Base-by-base conservation (phyloP, 2,797 vertebrate species). In the Lacerta bilineata region DNA sequence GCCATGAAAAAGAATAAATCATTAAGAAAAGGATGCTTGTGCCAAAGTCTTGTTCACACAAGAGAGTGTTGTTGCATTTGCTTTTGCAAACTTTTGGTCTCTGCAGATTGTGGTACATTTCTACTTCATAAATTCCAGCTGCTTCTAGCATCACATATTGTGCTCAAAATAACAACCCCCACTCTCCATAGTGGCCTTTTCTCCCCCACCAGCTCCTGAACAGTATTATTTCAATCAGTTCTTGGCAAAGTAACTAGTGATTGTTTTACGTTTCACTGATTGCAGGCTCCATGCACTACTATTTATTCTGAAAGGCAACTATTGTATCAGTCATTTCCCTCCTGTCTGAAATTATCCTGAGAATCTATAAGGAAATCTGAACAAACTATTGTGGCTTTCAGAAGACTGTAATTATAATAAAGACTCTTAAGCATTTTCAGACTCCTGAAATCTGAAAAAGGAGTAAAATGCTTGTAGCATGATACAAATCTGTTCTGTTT, bases 341-440 rank as follows among this genome's bases (percentile, higher is more conserved):
- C 87, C 89, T 93, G 91, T 85, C 91, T 80, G 20, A 89, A 39
- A 41, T 80, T 88, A 90, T 76, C 92, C 80, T 87, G 86, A 87
- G 59, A 3, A 7, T 87, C 89, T 61, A 74, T 85, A 82, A 91
- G 84, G 89, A 89, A 86, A 71, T 29, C 69, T 1, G 84, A 90
- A 84, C 18, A 20, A 88, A 79, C 46, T 84, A 85, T 88, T 93
- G 92, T 90, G 85, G 80, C 84, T 87, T 82, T 89, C 69, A 76
- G 74, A 46, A 80, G 84, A 69, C 0, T 85, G 76, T 83, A 71
- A 3, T 2, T 0, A 87, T 89, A 88, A 93, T 76, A 88, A 89
- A 79, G 85, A 66, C 0, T 7, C 27, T 75, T 39, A 83, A 77
- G 41, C 55, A 29, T 0, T 5, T 84, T 85, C 8, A 43, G 91